Percentiles rank a stretch among this genome's conserved stretches.
Conservation (phyloP, 2,888 invertebrate genomes). For the Sphinx pinastri region DNA sequence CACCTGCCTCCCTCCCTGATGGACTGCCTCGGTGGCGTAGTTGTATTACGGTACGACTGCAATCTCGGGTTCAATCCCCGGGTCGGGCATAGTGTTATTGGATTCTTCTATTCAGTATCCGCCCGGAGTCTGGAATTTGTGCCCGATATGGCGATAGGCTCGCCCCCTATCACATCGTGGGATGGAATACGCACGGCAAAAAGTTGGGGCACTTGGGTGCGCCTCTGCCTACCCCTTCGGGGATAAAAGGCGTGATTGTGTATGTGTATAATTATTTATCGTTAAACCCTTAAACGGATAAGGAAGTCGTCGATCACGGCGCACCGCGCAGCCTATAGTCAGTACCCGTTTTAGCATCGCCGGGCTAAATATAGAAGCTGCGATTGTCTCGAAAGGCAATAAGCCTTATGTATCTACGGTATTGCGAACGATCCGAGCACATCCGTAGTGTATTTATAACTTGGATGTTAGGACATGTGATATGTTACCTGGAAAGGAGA, state of each 20-base stretch:
- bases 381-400: slow-evolving; percentile 13
- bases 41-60: no score
- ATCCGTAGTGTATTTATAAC: slow-evolving; percentile 9
- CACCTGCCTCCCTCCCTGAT: no score
- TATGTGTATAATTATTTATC: background rate
- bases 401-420: slow-evolving; percentile 5
- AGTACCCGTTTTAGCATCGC: background rate
- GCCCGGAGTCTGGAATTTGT: no score
- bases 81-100: no score
- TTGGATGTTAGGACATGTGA: background rate
- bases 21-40: no score
- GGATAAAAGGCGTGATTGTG: background rate
- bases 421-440: slow-evolving; percentile 2
- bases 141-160: no score
- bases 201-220: no score
- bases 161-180: no score
- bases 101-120: no score
- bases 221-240: no score
- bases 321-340: background rate
- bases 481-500: background rate
- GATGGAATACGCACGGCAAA: no score
- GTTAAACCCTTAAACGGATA: background rate
- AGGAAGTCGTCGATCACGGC: background rate
- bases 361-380: background rate
- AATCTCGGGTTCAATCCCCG: no score